Evolutionary conservation across 2,888 invertebrate species (phyloP).

Genomic region (Anagyrus pseudococci): DNA sequence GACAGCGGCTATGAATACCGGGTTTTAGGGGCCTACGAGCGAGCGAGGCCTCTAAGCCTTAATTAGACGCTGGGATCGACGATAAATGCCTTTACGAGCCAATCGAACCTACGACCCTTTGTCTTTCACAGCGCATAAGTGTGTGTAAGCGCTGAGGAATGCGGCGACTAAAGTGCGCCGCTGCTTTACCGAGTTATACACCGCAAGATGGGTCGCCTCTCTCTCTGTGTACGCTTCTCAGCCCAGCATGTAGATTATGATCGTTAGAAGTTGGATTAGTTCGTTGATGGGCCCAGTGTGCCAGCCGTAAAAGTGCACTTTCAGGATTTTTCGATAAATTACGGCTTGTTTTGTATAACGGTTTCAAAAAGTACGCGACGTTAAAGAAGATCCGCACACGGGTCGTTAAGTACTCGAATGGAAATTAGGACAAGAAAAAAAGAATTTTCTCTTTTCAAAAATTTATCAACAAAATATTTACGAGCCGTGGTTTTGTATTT

Average conservation of each 20-base stretch:
- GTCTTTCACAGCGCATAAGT: not conserved
- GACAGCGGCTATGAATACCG: slow-evolving; percentile 48
- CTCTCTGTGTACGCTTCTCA: too few relatives aligned
- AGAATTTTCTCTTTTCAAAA: too few relatives aligned
- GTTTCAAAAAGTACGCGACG: not conserved
- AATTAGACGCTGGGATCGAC: slow-evolving; percentile 41
- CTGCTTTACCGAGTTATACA: too few relatives aligned
- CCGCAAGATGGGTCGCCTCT: too few relatives aligned
- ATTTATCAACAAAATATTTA: too few relatives aligned
- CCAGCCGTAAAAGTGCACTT: not conserved
- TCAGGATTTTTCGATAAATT: not conserved
- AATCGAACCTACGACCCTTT: slow-evolving; percentile 17
- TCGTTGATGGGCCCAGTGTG: not conserved
- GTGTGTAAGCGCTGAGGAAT: not conserved
- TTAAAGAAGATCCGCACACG: not conserved
- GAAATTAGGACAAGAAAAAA: too few relatives aligned
- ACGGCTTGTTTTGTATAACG: not conserved
- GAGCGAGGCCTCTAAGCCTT: slow-evolving; percentile 30
- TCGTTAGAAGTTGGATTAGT: not conserved
- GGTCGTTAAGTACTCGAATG: not conserved
- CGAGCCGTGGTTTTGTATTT: too few relatives aligned
- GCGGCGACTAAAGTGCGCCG: too few relatives aligned
- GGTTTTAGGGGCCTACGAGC: slow-evolving; percentile 44
- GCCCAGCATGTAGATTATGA: not conserved
- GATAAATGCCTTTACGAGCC: slow-evolving; percentile 36